Base-by-base conservation (phyloP, 2,797 vertebrate species). In the Hipposideros larvatus region DNA sequence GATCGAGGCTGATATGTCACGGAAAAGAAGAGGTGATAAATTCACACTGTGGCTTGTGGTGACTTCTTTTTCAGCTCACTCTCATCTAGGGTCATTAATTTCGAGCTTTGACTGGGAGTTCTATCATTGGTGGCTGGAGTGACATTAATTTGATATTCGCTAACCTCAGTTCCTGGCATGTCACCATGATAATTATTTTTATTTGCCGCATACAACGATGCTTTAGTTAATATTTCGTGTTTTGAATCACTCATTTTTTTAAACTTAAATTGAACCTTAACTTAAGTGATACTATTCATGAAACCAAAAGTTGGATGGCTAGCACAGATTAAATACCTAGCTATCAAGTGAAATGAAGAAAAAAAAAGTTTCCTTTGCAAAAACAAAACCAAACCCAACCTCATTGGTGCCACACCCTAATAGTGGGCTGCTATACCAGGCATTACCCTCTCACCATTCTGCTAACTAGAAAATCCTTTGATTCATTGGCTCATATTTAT, bases 71-170 rank as follows among this genome's bases (percentile, higher is more conserved):
- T 8, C 46, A 28, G 83, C 68, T 66, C 51, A 7, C 55, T 90
- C 59, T 24, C 83, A 34, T 63, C 66, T 2, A 41, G 73, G 61
- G 79, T 55, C 95, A 71, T 92, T 88, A 59, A 74, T 70, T 59
- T 28, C 31, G 63, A 79, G 79, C 83, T 59, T 34, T 2, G 48
- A 31, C 90, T 21, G 10, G 48, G 85, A n/a, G 26, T 82, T 68
- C 86, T 55, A 11, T n/a, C 82, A 6, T 51, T 8, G 8, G 83
- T 1, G 24, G 22, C 65, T 46, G 34, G 21, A 11, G 65, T 4
- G 74, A 75, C 71, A 18, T 59, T 41, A 34, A 91, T 46, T 31
- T 4, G 92, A 51, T 63, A 70, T 19, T 68, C 24, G 2, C 65
- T 51, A 4, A 10, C n/a, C 65, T 73, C 41, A 0, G 55, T n/a